Percentiles rank a stretch among this genome's conserved stretches.
Conservation (phyloP, 2,113 vertebrate genomes). For the Odontophorus gujanensis region DNA sequence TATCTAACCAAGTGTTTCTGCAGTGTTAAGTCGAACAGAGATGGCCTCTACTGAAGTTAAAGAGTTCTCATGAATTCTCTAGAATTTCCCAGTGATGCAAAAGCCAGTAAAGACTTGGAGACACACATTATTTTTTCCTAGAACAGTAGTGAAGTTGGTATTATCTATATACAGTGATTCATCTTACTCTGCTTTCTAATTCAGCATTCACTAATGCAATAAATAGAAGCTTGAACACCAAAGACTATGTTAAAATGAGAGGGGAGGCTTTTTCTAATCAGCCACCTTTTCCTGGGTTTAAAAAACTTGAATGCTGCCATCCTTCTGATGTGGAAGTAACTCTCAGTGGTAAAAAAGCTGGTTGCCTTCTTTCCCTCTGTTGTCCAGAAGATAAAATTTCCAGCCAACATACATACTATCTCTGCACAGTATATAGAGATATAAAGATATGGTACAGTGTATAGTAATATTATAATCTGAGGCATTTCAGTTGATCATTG, state of each 20-base stretch:
- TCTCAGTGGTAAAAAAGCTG: not conserved
- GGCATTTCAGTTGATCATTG: not conserved
- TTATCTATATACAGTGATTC: not conserved
- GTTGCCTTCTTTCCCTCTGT: not conserved
- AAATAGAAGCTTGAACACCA: not conserved
- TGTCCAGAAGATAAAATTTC: not conserved
- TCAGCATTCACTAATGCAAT: not conserved
- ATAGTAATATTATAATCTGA: not conserved
- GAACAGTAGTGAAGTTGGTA: not conserved
- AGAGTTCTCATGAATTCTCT: not conserved
- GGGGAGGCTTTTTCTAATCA: not conserved
- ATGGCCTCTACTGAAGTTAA: not conserved
- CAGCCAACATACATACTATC: not conserved
- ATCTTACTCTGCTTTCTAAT: not conserved
- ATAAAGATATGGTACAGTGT: not conserved
- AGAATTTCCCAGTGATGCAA: not conserved
- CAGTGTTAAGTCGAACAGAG: not conserved
- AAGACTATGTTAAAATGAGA: not conserved
- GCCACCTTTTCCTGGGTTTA: not conserved
- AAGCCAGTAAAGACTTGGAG: not conserved
- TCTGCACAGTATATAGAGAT: not conserved
- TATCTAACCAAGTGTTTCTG: not conserved
- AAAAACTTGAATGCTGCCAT: not conserved
- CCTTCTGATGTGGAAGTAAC: not conserved
- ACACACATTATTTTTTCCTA: not conserved